Evolutionary conservation across 2,797 vertebrate species (phyloP).

Genomic region (Somateria mollissima): DNA sequence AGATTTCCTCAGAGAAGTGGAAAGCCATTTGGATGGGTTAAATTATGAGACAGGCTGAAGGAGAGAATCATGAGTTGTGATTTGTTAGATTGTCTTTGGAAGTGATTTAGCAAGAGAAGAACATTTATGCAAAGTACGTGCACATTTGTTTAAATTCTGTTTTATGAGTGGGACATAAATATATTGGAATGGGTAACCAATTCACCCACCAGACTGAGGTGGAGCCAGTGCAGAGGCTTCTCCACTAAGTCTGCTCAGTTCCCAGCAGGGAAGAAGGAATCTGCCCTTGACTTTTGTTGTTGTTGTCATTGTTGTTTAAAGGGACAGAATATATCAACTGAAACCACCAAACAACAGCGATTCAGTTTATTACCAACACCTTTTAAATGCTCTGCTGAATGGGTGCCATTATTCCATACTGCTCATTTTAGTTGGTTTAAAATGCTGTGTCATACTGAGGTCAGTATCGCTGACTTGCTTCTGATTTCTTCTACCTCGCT

Average conservation of each 20-base stretch:
- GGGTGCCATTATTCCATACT: neutral
- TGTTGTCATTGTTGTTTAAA: neutral
- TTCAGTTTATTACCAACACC: neutral
- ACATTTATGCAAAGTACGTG: neutral
- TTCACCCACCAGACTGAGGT: neutral
- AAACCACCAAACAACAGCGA: neutral
- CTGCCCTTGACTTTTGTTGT: neutral
- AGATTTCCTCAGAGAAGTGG: neutral
- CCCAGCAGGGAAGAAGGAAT: neutral
- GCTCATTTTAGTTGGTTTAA: neutral
- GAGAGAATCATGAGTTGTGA: neutral
- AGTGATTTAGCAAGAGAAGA: neutral
- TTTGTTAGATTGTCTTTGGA: neutral
- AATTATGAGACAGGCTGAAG: neutral
- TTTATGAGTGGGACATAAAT: neutral
- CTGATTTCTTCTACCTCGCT: neutral
- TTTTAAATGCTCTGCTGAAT: neutral
- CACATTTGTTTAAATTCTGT: neutral
- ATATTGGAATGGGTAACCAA: neutral
- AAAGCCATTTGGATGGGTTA: neutral
- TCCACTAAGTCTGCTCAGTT: neutral
- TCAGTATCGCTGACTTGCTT: neutral
- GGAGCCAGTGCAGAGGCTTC: neutral
- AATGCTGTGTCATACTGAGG: neutral
- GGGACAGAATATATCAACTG: neutral